Evolutionary conservation across 2,113 vertebrate species (phyloP), one percentile per base, ranked within the genome.

Genomic region (Motacilla tschutschensis): DNA sequence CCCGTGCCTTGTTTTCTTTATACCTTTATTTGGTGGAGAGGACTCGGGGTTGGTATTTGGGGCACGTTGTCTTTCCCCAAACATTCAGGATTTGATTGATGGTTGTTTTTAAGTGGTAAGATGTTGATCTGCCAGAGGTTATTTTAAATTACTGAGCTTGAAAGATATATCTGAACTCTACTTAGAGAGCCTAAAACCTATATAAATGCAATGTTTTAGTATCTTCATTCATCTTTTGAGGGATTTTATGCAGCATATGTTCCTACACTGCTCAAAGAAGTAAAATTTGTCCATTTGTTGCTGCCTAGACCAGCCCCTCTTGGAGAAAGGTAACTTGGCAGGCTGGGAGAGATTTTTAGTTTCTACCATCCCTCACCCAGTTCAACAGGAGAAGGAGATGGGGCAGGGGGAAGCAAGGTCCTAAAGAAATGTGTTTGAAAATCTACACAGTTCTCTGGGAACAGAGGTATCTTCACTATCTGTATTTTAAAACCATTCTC

Each of bases 111-210:
- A 73, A 66, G 51, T 29, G n/a, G 10, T 5, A 47, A 73, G 12
- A 57, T 63, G 44, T 36, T 59, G 55, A 64, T 90, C 60, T 92
- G 16, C 21, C 41, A 48, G 51, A 44, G 74, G 21, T 50, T 67
- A 50, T 77, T 89, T 91, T 64, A 67, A 79, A 79, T 72, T 62
- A 22, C 9, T 47, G n/a, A 9, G 25, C 31, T 59, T 73, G 62
- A 85, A 83, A 69, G 38, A 18, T 5, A 14, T 65, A 83, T 69
- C 78, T 79, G 43, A 80, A 48, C 53, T 71, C 38, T 53, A 41
- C 36, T 65, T 47, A 64, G 80, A 57, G 50, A 64, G 41, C 10
- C 62, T 76, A 38, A 63, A 81, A 69, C 9, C 15, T 18, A 41
- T 6, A 4, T 26, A 71, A 54, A 10, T 40, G 13, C 6, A n/a